Percentiles rank a stretch among this genome's conserved stretches.
phyloP scores from a whole-genome alignment of 2,113 vertebrate species.

The Noctilio leporinus region DNA sequence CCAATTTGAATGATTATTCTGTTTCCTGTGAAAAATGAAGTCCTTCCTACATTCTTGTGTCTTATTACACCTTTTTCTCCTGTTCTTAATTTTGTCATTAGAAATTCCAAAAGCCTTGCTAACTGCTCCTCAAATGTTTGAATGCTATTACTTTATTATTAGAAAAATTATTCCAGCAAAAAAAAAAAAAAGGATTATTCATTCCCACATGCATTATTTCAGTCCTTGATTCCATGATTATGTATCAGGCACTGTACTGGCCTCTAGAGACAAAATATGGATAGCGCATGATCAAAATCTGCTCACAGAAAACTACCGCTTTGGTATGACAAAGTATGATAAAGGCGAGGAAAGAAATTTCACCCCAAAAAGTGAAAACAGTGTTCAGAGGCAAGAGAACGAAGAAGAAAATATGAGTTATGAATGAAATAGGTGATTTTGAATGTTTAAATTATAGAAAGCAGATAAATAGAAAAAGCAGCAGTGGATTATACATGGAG shows the following conservation, averaged over 20 bases:
- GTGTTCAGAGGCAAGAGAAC: background rate
- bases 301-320: background rate
- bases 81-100: background rate
- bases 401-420: background rate
- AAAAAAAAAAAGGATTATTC: background rate
- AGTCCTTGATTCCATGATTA: background rate
- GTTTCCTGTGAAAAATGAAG: slow-evolving; percentile 48
- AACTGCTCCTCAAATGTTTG: background rate
- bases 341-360: background rate
- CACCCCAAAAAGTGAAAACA: background rate
- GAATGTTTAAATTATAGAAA: background rate
- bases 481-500: background rate
- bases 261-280: background rate
- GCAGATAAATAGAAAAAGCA: background rate
- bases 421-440: background rate
- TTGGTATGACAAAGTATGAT: background rate
- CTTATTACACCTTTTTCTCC: background rate
- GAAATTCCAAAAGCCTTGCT: background rate
- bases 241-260: background rate
- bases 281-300: background rate
- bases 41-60: background rate
- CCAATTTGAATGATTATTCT: slow-evolving; percentile 51
- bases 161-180: background rate
- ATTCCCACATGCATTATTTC: background rate
- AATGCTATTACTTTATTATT: background rate